Evolutionary conservation across 2,888 invertebrate genomes (phyloP).

Genomic region (Cryptocephalus primarius): DNA sequence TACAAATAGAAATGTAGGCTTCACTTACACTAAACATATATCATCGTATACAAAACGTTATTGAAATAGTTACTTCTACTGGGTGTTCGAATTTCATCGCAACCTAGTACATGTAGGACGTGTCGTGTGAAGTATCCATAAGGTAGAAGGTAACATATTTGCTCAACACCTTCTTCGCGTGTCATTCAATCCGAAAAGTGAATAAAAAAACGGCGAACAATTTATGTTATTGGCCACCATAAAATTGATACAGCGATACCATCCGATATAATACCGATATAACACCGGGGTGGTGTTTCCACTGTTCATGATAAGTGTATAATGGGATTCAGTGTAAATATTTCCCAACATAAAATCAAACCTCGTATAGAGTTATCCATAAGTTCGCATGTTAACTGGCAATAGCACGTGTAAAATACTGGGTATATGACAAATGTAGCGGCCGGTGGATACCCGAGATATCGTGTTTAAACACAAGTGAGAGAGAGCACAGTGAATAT

Average conservation of each 20-base stretch:
- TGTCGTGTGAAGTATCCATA: no score
- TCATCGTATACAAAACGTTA: no score
- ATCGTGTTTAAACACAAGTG: slow-evolving; percentile 21
- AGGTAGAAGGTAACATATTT: no score
- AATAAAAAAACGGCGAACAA: not conserved
- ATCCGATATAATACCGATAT: slow-evolving; percentile 13
- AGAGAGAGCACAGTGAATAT: slow-evolving; percentile 1
- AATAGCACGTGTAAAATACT: slow-evolving; percentile 29
- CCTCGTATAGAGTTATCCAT: slow-evolving; percentile 24
- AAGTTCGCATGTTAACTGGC: slow-evolving; percentile 29
- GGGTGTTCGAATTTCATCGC: no score
- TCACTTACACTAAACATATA: no score
- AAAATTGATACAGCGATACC: slow-evolving; percentile 12
- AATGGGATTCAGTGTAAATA: slow-evolving; percentile 21
- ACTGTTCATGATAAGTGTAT: slow-evolving; percentile 16
- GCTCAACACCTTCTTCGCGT: no score
- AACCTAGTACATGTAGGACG: no score
- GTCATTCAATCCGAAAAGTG: no score
- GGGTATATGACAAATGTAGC: slow-evolving; percentile 28
- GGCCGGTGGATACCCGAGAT: slow-evolving; percentile 13
- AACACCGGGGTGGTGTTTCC: slow-evolving; percentile 16
- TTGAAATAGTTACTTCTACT: no score
- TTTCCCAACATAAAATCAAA: slow-evolving; percentile 26
- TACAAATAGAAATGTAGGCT: no score
- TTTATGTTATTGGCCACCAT: slow-evolving; percentile 11